These are phyloP conservation scores for Synanceia verrucosa DNA, from an alignment of 2,797 vertebrate genomes.

Conservation along the genomic window DNA sequence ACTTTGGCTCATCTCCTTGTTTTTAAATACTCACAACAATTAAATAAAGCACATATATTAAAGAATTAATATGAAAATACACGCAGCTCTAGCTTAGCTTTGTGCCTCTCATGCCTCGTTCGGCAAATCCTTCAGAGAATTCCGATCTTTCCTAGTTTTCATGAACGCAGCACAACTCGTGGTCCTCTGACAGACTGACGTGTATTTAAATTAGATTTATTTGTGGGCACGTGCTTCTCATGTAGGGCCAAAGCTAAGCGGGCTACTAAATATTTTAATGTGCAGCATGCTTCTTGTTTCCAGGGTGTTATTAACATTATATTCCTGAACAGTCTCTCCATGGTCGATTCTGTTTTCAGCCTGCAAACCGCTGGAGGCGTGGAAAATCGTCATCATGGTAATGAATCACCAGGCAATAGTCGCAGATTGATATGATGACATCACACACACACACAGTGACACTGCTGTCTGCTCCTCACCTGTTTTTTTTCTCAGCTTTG, in stretches of 20 bases:
- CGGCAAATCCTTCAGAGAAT: neutral
- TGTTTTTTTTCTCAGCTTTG: neutral
- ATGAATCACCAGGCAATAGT: conserved; percentile 28
- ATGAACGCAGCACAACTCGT: conserved; percentile 16
- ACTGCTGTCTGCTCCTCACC: conserved; percentile 2
- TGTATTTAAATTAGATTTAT: neutral
- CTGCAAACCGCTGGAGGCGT: too few species aligned
- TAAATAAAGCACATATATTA: too few species aligned
- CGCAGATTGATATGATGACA: neutral
- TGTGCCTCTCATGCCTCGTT: neutral
- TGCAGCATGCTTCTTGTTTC: neutral
- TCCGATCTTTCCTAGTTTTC: neutral
- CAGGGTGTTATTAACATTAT: too few species aligned
- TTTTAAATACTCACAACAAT: too few species aligned
- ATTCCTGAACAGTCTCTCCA: too few species aligned
- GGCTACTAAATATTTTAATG: neutral
- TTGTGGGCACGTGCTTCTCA: neutral
- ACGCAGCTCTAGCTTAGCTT: too few species aligned
- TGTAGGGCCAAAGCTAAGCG: neutral
- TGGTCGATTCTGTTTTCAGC: too few species aligned
- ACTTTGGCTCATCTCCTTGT: too few species aligned
- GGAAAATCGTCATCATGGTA: neutral
- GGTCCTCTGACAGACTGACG: neutral
- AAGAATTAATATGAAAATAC: too few species aligned
- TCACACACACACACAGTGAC: neutral